These are phyloP conservation scores for Amorpha juglandis DNA, from an alignment of 2,888 invertebrate genomes.

Conservation along the genomic window DNA sequence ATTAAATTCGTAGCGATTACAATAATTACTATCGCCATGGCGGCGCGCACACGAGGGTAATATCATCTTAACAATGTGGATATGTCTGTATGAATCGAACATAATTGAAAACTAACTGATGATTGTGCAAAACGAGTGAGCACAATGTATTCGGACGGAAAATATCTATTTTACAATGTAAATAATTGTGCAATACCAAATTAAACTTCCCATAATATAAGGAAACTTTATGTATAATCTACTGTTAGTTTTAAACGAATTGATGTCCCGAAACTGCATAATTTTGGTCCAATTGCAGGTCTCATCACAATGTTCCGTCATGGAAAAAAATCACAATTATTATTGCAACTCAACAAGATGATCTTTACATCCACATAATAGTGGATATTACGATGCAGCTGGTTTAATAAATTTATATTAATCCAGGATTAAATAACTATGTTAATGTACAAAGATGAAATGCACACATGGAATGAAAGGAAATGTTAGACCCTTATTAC, in stretches of 20 bases:
- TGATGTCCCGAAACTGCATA: conserved; percentile 26
- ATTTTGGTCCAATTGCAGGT: conserved; percentile 70
- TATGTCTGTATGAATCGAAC: conserved; percentile 46
- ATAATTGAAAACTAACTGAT: conserved; percentile 34
- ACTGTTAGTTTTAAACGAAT: conserved; percentile 1
- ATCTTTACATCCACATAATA: conserved; percentile 1
- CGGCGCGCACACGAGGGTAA: conserved; percentile 4
- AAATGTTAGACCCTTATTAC: conserved; percentile 61
- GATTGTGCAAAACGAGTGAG: conserved; percentile 33
- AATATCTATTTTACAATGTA: conserved; percentile 32
- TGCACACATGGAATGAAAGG: conserved; percentile 76
- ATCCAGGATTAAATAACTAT: neutral
- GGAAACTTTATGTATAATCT: neutral
- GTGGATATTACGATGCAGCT: neutral
- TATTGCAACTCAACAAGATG: conserved; percentile 6
- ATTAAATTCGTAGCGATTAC: conserved; percentile 28
- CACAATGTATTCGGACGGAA: conserved; percentile 57
- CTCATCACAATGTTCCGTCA: conserved; percentile 58
- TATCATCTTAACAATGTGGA: conserved; percentile 51
- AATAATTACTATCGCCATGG: conserved; percentile 2
- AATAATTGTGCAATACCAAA: conserved; percentile 14
- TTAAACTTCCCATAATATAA: neutral
- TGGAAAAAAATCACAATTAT: conserved; percentile 53
- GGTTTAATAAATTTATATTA: neutral
- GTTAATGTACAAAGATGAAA: conserved; percentile 49